Conservation (phyloP, 2,797 vertebrate species). For the Hephaestus fuliginosus region DNA sequence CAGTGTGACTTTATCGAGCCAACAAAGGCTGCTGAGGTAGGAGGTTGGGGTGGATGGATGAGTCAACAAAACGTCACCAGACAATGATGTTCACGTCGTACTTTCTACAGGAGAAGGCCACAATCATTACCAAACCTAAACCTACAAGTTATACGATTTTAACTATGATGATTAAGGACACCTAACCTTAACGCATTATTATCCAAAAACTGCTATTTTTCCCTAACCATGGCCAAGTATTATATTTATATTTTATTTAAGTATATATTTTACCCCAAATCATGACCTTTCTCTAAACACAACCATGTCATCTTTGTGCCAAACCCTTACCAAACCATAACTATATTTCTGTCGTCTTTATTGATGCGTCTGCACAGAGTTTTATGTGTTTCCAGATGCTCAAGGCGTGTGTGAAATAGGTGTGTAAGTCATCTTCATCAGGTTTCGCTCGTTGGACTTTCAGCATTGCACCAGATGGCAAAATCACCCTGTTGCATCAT, state of each 20-base stretch:
- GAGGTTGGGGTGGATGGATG: no score
- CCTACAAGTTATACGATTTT: no score
- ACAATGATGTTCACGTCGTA: no score
- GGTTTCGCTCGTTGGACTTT: slow-evolving; percentile 34
- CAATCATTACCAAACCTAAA: not conserved
- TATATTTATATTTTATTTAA: no score
- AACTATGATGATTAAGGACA: no score
- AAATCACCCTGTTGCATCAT: slow-evolving; percentile 64
- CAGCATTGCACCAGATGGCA: slow-evolving; percentile 36
- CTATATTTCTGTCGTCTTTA: not conserved
- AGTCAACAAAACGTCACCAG: no score
- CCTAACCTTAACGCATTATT: no score
- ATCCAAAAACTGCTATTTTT: no score
- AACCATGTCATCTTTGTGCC: not conserved
- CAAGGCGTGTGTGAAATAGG: slow-evolving; percentile 18
- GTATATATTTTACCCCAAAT: no score
- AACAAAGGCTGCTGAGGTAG: not conserved
- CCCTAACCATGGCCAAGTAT: no score
- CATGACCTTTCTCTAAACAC: no score
- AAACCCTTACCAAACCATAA: not conserved
- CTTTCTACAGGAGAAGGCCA: not conserved
- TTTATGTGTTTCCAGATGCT: not conserved
- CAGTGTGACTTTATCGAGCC: not conserved
- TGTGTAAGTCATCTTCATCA: slow-evolving; percentile 26
- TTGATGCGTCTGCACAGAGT: not conserved